Base-by-base conservation (phyloP, 2,888 invertebrate species). In the Drosophila niveifrons region DNA sequence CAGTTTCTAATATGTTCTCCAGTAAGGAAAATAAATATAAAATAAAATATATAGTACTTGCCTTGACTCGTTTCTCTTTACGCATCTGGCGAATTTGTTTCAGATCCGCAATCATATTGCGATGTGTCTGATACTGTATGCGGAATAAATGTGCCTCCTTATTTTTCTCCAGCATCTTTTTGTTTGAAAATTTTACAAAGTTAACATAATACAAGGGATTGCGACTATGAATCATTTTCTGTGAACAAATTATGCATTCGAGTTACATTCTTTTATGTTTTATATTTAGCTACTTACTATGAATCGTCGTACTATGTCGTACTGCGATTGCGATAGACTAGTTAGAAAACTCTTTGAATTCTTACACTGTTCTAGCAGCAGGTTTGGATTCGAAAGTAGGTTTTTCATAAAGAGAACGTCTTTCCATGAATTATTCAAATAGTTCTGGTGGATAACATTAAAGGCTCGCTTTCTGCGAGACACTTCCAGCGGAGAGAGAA, bases 171-270 rank as follows among this genome's bases (percentile, higher is more conserved):
- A 78, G 72, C 11, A 88, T 59, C 17, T 74, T 71, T 61, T 83
- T 80, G 48, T 90, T 82, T 1, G 88, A 72, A 58, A 77, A 89
- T 17, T 88, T 91, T 10, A 84, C 67, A 52, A 69, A 75, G 17
- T 78, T 79, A 17, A 90, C 75, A 15, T 80, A 86, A 53, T 91
- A 92, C 2, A 92, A 50, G 0, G 92, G 92, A 75, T 81, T 78
- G 0, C 91, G 89, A 0, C 90, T 79, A 65, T 92, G 88, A 8
- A 92, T 57, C 91, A 92, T 92, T 91, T 90, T 90, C 91, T 92
- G 17, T 1, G 0, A 43, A 4, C 41, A 28, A 43, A 18, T n/a
- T 1, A 11, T n/a, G 29, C 7, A 46, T 13, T 17, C 10, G 9
- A 2, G 6, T n/a, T 1, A 2, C 23, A 2, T 7, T 9, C 1